phyloP scores from a whole-genome alignment of 2,113 vertebrate genomes.

The Gyps fulvus region DNA sequence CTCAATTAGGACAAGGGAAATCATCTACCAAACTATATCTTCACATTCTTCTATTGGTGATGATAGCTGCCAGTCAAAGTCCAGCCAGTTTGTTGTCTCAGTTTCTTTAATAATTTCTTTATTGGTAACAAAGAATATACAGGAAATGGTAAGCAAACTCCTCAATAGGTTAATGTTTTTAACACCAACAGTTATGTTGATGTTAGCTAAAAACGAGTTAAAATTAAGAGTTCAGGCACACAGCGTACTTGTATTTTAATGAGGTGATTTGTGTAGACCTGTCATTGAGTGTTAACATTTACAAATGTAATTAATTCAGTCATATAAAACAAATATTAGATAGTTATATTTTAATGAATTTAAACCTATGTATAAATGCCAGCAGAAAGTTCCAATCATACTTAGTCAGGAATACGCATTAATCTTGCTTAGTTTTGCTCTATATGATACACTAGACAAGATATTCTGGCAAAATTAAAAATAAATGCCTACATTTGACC shows the following conservation, averaged over 20 bases:
- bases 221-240: constrained; percentile 43
- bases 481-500: constrained; percentile 74
- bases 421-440: constrained; percentile 76
- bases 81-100: background rate
- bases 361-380: constrained; percentile 70
- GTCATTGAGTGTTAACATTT: constrained; percentile 66
- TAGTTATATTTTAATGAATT: constrained; percentile 68
- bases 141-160: background rate
- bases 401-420: constrained; percentile 75
- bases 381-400: constrained; percentile 80
- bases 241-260: constrained; percentile 53
- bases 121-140: background rate
- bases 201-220: constrained; percentile 28
- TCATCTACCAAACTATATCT: background rate
- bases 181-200: background rate
- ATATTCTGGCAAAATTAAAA: constrained; percentile 75
- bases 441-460: constrained; percentile 68
- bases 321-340: constrained; percentile 69
- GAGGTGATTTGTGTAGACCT: constrained; percentile 52
- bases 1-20: background rate
- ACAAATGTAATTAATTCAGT: constrained; percentile 67
- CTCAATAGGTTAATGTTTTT: background rate
- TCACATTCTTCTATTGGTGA: background rate
- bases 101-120: background rate
- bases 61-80: background rate